phyloP scores from a whole-genome alignment of 2,797 vertebrate species.

The Alosa sapidissima region DNA sequence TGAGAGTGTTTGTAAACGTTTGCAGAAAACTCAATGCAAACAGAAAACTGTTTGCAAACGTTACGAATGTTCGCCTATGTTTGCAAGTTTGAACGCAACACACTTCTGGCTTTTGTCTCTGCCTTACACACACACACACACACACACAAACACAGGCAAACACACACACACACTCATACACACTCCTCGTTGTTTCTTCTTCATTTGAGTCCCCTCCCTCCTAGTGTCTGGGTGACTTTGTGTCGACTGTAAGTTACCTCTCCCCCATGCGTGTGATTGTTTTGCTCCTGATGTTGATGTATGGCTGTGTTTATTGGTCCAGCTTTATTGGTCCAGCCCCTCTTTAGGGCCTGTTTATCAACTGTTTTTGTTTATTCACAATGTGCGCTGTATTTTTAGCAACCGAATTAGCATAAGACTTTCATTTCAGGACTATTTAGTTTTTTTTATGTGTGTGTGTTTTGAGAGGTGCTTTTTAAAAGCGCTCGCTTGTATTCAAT shows the following conservation, averaged over 20 bases:
- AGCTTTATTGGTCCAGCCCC: constrained; percentile 69
- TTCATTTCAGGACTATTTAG: constrained; percentile 61
- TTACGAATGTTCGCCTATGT: too few species aligned
- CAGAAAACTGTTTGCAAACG: too few species aligned
- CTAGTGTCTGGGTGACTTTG: constrained; percentile 20
- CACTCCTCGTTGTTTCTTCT: constrained; percentile 34
- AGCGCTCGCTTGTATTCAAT: background rate
- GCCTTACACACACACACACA: background rate
- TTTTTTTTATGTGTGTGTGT: constrained; percentile 50
- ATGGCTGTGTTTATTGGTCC: constrained; percentile 73
- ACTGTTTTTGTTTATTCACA: constrained; percentile 70
- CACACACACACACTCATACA: background rate
- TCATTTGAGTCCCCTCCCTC: constrained; percentile 20
- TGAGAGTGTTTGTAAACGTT: too few species aligned
- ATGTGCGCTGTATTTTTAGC: constrained; percentile 70
- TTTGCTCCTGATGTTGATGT: constrained; percentile 74
- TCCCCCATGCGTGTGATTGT: constrained; percentile 62
- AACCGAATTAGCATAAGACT: constrained; percentile 65
- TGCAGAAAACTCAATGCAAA: too few species aligned
- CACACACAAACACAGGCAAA: background rate
- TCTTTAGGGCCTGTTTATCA: constrained; percentile 72
- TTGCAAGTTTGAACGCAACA: too few species aligned
- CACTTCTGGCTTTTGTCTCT: too few species aligned
- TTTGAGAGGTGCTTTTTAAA: background rate
- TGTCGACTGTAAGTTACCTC: constrained; percentile 49